Evolutionary conservation across 1,140 invertebrate genomes (phyloP), one percentile per base, ranked within the genome.

Genomic region (Drosophila kurseongensis): DNA sequence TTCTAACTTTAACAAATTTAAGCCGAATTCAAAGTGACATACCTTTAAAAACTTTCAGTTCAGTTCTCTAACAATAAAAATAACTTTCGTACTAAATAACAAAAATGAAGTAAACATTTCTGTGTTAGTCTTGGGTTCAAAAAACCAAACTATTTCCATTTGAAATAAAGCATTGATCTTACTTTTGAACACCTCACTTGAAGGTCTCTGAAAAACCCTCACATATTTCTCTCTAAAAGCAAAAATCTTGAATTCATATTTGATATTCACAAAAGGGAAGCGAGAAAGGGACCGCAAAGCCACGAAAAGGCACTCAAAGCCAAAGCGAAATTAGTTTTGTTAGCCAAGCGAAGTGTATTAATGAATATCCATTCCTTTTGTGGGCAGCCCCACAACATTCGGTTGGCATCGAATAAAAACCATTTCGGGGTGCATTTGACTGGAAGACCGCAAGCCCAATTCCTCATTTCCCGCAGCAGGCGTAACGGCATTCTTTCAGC

Each of bases 371-470:
- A 32, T 47, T 47, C 14, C 35, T 42, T 23, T 40, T 60, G 48
- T 10, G 36, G 35, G 27, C 45, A 48, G 29, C 9, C 27, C 32
- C 40, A 57, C 47, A 40, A 35, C 41, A 40, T 14, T 35, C 50
- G 63, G 62, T 59, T 48, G 23, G 50, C 60, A 57, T 74, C 61
- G 60, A 63, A 80, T 62, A 32, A 63, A 75, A 66, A 44, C 56
- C 48, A 82, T 78, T 82, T 77, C 45, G 54, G 50, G 75, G 62
- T 75, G 83, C 83, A 88, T 88, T 86, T 88, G 78, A 88, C 65
- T 86, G 82, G 83, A 86, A 88, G 66, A 73, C 82, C 82, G 56
- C 82, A 86, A 73, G 81, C 67, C 62, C 78, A 81, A 86, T 86
- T 82, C 59, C 80, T 76, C 82, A 81, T 78, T 27, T 69, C n/a